A percentile compares a stretch with the other conserved stretches of the same genome.
Evolutionary conservation across 1,140 invertebrate genomes (phyloP).

Genomic region (Drosophila bipectinata): DNA sequence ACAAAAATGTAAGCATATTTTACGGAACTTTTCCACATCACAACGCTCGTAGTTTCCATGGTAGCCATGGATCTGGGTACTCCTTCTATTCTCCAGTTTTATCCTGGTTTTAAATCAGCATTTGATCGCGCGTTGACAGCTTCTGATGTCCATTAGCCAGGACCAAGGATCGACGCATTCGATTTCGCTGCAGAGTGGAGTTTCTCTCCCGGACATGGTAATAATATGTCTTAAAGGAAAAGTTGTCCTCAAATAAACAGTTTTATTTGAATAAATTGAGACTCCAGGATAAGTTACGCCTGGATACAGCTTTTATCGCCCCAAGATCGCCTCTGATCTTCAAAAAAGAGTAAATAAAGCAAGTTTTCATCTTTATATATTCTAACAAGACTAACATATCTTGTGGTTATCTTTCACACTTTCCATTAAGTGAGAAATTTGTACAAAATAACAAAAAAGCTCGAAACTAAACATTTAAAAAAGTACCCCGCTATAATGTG

Average conservation of each 20-base stretch:
- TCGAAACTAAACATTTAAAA: background rate
- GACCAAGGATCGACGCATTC: slow-evolving; percentile 68
- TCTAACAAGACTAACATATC: too few relatives aligned
- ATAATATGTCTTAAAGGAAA: too few relatives aligned
- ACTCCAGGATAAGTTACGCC: too few relatives aligned
- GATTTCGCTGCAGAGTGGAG: slow-evolving; percentile 64
- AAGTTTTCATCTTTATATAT: too few relatives aligned
- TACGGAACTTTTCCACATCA: slow-evolving; percentile 75
- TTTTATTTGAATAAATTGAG: too few relatives aligned
- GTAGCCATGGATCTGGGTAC: slow-evolving; percentile 28
- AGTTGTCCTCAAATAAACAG: too few relatives aligned
- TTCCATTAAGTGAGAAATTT: background rate
- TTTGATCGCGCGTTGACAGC: slow-evolving; percentile 59
- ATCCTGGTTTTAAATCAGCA: slow-evolving; percentile 44
- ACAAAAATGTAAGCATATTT: slow-evolving; percentile 10
- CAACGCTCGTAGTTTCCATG: slow-evolving; percentile 58
- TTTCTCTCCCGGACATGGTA: slow-evolving; percentile 69
- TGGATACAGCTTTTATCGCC: too few relatives aligned
- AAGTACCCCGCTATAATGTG: background rate
- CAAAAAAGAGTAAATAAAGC: too few relatives aligned
- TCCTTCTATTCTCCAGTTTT: slow-evolving; percentile 4
- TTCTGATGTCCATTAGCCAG: slow-evolving; percentile 36
- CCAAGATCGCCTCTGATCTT: too few relatives aligned
- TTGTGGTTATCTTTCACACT: too few relatives aligned
- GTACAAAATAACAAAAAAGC: background rate